These are phyloP conservation scores for Agrochola lota DNA, from an alignment of 2,888 invertebrate species.

Conservation along the genomic window DNA sequence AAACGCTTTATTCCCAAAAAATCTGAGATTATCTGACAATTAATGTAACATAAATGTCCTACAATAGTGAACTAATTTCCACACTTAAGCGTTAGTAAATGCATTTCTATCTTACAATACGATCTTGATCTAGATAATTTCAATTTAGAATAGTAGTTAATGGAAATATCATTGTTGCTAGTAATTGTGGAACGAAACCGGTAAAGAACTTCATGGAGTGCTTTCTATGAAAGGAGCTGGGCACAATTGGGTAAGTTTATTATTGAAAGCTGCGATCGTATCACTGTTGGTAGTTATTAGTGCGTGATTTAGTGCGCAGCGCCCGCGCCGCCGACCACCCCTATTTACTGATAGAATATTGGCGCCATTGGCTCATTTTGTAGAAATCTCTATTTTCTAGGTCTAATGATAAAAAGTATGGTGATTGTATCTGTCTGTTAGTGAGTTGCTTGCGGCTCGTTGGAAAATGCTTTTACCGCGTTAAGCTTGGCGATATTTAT, in stretches of 20 bases:
- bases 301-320: conserved; percentile 84
- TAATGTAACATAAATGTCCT: conserved; percentile 36
- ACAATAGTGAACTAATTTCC: conserved; percentile 37
- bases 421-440: conserved; percentile 35
- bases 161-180: conserved; percentile 83
- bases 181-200: conserved; percentile 83
- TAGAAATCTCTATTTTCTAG: conserved; percentile 70
- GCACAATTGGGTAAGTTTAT: conserved; percentile 85
- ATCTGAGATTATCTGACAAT: background rate
- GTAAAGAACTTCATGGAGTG: conserved; percentile 81
- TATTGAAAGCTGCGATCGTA: conserved; percentile 89
- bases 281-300: conserved; percentile 87
- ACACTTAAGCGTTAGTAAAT: conserved; percentile 51
- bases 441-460: conserved; percentile 13
- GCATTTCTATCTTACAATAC: conserved; percentile 62
- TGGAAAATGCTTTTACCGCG: conserved; percentile 21
- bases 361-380: conserved; percentile 68
- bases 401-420: conserved; percentile 54
- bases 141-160: conserved; percentile 78
- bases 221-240: conserved; percentile 84
- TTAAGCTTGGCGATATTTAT: conserved; percentile 11
- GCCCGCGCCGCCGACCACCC: conserved; percentile 81
- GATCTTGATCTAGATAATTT: conserved; percentile 75
- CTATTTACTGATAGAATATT: conserved; percentile 81
- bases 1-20: conserved; percentile 2